Percentiles rank a stretch among this genome's conserved stretches.
Conservation (phyloP, 2,888 invertebrate genomes). For the Metellina segmentata region DNA sequence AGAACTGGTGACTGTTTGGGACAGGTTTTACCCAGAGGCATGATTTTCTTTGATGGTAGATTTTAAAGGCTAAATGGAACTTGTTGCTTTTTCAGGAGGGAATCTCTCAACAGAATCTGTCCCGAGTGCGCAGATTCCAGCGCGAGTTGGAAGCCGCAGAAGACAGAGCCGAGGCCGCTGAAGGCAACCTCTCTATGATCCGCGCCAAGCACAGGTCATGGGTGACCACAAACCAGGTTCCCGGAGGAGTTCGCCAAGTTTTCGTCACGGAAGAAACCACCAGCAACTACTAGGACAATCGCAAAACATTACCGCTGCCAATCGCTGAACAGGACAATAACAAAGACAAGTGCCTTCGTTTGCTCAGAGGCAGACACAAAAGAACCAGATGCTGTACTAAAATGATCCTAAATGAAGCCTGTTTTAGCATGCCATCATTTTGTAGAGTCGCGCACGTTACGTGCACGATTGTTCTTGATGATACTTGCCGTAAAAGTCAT, state of each 20-base stretch:
- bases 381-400: not conserved
- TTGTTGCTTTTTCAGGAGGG: conserved; percentile 87
- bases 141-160: conserved; percentile 98
- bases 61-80: too few relatives aligned
- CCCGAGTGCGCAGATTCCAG: conserved; percentile 98
- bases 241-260: conserved; percentile 85
- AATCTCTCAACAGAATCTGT: conserved; percentile 94
- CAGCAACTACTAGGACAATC: conserved; percentile 61
- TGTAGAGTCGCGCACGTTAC: too few relatives aligned
- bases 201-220: conserved; percentile 99
- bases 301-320: not conserved
- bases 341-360: not conserved
- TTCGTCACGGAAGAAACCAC: conserved; percentile 79
- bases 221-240: conserved; percentile 95
- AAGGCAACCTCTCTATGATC: conserved; percentile 95
- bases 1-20: too few relatives aligned
- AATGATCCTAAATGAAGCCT: too few relatives aligned
- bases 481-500: not conserved
- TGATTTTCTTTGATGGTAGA: not conserved
- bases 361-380: conserved; percentile 21
- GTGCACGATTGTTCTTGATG: not conserved
- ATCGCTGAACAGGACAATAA: not conserved
- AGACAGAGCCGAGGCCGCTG: conserved; percentile 96
- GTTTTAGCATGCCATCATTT: too few relatives aligned
- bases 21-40: not conserved